Evolutionary conservation across 2,888 invertebrate genomes (phyloP).

Genomic region (Chrysotoxum bicinctum): DNA sequence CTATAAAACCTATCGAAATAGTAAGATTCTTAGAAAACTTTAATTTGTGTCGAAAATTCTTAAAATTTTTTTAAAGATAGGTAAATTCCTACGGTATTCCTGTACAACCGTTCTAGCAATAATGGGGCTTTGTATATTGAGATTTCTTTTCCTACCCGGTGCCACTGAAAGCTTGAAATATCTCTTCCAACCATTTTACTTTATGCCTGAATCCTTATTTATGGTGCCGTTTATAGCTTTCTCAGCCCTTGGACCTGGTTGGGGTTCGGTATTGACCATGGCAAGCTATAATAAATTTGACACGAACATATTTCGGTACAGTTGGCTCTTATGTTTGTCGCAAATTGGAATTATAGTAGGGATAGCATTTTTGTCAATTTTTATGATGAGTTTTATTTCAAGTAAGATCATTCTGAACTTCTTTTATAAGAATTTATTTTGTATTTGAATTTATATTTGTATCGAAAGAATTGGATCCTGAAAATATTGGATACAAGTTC

Average conservation of each 20-base stretch:
- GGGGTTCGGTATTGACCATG: slow-evolving; percentile 60
- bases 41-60: not conserved
- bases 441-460: not conserved
- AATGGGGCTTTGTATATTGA: slow-evolving; percentile 73
- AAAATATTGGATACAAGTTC: not conserved
- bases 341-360: slow-evolving; percentile 79
- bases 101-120: slow-evolving; percentile 75
- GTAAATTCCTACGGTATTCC: slow-evolving; percentile 77
- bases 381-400: slow-evolving; percentile 76
- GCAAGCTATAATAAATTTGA: slow-evolving; percentile 83
- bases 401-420: slow-evolving; percentile 3
- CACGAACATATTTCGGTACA: slow-evolving; percentile 84
- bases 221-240: slow-evolving; percentile 8
- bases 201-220: not conserved
- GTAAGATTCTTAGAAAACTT: not conserved
- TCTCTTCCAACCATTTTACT: not conserved
- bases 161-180: not conserved
- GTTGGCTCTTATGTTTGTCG: slow-evolving; percentile 76
- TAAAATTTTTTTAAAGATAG: slow-evolving; percentile 75
- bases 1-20: slow-evolving; percentile 2
- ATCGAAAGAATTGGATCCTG: not conserved
- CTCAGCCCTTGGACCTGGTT: slow-evolving; percentile 53
- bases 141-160: slow-evolving; percentile 49
- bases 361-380: slow-evolving; percentile 80
- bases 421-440: not conserved